Percentiles rank a stretch among this genome's conserved stretches.
Conservation (phyloP, 2,113 vertebrate species). For the Pionites leucogaster region DNA sequence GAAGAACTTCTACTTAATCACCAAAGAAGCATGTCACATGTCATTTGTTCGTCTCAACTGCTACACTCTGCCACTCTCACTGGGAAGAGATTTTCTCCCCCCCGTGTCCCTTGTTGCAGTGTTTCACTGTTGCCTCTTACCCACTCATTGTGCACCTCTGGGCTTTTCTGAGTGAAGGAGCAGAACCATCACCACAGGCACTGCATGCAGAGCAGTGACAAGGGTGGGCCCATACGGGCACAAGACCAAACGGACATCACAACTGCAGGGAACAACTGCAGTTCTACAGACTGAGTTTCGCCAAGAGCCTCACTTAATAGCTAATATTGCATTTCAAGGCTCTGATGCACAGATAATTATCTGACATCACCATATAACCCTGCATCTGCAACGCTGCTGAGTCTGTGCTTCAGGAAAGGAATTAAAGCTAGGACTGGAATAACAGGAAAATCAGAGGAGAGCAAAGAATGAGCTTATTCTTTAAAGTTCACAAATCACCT, state of each 20-base stretch:
- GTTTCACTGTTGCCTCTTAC: not conserved
- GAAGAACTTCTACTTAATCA: too few species aligned
- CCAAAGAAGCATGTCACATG: too few species aligned
- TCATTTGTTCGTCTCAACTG: too few species aligned
- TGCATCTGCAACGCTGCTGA: not conserved
- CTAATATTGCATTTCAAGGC: not conserved
- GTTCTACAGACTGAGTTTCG: not conserved
- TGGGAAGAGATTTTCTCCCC: not conserved
- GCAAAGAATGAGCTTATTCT: not conserved
- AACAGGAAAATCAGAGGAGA: conserved; percentile 26
- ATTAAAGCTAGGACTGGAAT: not conserved
- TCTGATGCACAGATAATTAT: not conserved
- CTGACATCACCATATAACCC: not conserved
- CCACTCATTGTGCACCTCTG: not conserved
- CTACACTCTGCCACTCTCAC: not conserved
- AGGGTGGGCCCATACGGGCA: not conserved
- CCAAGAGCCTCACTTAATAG: not conserved
- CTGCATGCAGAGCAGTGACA: not conserved
- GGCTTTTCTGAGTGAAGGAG: not conserved
- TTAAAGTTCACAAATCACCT: not conserved
- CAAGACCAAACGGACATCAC: not conserved
- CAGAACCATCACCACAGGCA: not conserved
- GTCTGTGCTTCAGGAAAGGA: not conserved
- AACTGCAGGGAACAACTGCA: not conserved
- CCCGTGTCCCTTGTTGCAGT: not conserved